Conservation (phyloP, 2,888 invertebrate species). For the Capitulum mitella region DNA sequence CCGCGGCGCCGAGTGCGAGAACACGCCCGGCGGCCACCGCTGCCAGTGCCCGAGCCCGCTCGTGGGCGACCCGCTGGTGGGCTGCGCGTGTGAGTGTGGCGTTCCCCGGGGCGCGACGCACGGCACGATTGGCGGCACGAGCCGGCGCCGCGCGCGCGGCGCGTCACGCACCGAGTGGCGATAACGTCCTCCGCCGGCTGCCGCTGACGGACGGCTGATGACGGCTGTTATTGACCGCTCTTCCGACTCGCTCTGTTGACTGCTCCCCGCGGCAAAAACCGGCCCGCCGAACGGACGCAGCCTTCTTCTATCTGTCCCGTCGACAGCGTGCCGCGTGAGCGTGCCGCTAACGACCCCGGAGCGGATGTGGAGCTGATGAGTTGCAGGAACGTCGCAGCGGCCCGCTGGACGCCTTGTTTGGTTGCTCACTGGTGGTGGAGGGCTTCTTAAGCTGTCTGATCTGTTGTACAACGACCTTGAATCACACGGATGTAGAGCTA, state of each 20-base stretch:
- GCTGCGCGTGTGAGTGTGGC: conserved; percentile 56
- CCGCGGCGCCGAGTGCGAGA: conserved; percentile 65
- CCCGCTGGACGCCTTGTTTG: neutral
- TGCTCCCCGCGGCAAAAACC: neutral
- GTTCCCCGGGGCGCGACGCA: neutral
- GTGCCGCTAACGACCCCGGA: too few species aligned
- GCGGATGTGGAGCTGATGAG: neutral
- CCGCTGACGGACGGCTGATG: too few species aligned
- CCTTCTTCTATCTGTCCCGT: neutral
- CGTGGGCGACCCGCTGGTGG: conserved; percentile 71
- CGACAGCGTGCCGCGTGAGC: too few species aligned
- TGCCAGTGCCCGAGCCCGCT: conserved; percentile 77
- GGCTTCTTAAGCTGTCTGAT: neutral
- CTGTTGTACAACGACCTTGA: neutral
- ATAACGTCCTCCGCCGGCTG: neutral
- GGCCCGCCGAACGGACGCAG: neutral
- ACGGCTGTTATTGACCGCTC: neutral
- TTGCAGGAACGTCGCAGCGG: neutral
- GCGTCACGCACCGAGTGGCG: neutral
- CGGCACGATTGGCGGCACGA: neutral
- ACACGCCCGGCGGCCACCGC: conserved; percentile 68
- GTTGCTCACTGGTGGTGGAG: neutral
- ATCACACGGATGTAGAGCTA: neutral
- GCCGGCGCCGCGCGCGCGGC: neutral
- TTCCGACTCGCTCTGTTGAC: neutral